Evolutionary conservation across 1,140 invertebrate species (phyloP).

Genomic region (Trichonephila clavata): DNA sequence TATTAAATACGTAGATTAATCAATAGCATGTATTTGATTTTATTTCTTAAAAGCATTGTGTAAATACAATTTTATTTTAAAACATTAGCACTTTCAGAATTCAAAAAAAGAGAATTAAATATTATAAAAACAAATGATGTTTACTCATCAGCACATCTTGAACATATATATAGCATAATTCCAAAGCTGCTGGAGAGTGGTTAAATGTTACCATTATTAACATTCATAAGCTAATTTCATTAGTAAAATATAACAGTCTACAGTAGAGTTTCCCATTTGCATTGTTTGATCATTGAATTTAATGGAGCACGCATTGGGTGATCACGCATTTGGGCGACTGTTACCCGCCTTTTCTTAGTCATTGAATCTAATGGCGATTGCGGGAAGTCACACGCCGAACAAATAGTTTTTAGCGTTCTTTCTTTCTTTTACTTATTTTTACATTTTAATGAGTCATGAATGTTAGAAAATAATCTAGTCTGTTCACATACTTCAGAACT

Average conservation of each 20-base stretch:
- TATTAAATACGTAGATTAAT: no score
- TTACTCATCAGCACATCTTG: background rate
- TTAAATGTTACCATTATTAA: background rate
- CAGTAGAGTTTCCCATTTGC: slow-evolving; percentile 11
- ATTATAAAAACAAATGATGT: background rate
- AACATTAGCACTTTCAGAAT: background rate
- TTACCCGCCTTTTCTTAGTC: background rate
- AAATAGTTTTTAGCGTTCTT: background rate
- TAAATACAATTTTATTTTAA: no score
- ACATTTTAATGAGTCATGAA: no score
- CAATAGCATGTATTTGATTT: no score
- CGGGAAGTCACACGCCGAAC: background rate
- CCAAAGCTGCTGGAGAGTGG: background rate
- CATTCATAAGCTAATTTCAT: slow-evolving; percentile 6
- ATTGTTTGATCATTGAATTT: slow-evolving; percentile 28
- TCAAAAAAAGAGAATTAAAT: background rate
- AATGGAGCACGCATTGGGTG: background rate
- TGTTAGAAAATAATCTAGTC: no score
- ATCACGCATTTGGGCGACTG: slow-evolving; percentile 5
- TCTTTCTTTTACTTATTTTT: no score
- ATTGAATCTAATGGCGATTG: slow-evolving; percentile 28
- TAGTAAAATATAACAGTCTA: background rate
- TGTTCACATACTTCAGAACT: no score
- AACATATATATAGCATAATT: background rate
- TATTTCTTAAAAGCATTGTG: no score